Evolutionary conservation across 2,113 vertebrate species (phyloP).

Genomic region (Jaculus jaculus): DNA sequence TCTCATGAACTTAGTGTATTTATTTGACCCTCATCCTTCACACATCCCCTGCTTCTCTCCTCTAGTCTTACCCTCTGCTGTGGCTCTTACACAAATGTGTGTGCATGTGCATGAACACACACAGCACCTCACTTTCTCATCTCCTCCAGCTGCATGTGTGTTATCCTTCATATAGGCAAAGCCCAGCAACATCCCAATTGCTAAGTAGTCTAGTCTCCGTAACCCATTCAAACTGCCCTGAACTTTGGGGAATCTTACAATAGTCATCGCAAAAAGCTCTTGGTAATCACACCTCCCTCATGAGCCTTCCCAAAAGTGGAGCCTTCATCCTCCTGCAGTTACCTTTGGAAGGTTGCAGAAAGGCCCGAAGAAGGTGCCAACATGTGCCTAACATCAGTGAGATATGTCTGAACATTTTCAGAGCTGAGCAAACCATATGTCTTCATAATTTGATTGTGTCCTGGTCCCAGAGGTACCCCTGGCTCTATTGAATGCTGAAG

Average conservation of each 20-base stretch:
- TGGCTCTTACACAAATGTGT: neutral
- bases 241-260: neutral
- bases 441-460: conserved; percentile 87
- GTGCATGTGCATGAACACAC: neutral
- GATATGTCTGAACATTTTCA: conserved; percentile 75
- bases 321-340: neutral
- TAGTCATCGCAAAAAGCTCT: neutral
- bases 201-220: neutral
- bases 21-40: neutral
- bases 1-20: neutral
- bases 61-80: neutral
- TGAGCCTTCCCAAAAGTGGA: neutral
- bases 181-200: fast-evolving
- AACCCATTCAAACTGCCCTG: neutral
- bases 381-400: conserved; percentile 60
- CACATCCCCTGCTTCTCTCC: neutral
- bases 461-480: conserved; percentile 79
- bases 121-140: neutral
- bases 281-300: neutral
- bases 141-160: neutral
- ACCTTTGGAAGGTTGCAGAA: neutral
- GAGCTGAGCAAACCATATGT: conserved; percentile 81
- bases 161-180: neutral
- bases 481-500: conserved; percentile 84
- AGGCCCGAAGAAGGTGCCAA: neutral